These are phyloP conservation scores for Nasonia giraulti DNA, from an alignment of 1,140 invertebrate genomes.

Conservation along the genomic window DNA sequence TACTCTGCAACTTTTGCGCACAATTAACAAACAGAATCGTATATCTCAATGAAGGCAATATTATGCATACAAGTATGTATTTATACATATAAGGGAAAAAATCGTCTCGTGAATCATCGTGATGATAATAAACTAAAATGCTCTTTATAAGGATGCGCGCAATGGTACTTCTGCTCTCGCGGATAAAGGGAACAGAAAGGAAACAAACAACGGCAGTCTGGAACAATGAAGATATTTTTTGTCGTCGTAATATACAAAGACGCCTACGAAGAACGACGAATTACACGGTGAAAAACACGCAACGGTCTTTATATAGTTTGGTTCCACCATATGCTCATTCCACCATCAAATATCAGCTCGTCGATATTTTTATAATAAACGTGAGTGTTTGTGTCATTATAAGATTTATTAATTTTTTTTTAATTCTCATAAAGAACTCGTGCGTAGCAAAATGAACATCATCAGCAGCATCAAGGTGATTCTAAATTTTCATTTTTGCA, in stretches of 20 bases:
- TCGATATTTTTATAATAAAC: conserved; percentile 6
- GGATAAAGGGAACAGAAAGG: background rate
- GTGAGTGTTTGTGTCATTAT: background rate
- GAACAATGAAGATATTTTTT: conserved; percentile 32
- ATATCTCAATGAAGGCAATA: background rate
- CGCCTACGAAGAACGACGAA: conserved; percentile 35
- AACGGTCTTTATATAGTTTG: conserved; percentile 26
- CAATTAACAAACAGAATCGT: background rate
- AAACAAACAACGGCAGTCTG: background rate
- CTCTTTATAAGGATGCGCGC: background rate
- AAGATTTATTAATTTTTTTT: background rate
- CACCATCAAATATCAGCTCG: conserved; percentile 36
- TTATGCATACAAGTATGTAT: background rate
- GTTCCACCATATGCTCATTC: conserved; percentile 30
- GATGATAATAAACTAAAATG: conserved; percentile 8
- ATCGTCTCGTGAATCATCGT: background rate
- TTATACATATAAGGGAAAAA: no score
- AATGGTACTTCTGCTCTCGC: no score
- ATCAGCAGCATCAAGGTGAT: conserved; percentile 35
- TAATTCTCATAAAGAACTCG: conserved; percentile 7
- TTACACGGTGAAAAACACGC: conserved; percentile 43
- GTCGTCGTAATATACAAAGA: conserved; percentile 22
- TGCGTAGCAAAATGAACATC: conserved; percentile 35
- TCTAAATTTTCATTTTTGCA: conserved; percentile 20
- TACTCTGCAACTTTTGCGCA: background rate